Evolutionary conservation across 2,797 vertebrate species (phyloP), one percentile per base, ranked within the genome.

Genomic region (Schizopygopsis pylzovi): DNA sequence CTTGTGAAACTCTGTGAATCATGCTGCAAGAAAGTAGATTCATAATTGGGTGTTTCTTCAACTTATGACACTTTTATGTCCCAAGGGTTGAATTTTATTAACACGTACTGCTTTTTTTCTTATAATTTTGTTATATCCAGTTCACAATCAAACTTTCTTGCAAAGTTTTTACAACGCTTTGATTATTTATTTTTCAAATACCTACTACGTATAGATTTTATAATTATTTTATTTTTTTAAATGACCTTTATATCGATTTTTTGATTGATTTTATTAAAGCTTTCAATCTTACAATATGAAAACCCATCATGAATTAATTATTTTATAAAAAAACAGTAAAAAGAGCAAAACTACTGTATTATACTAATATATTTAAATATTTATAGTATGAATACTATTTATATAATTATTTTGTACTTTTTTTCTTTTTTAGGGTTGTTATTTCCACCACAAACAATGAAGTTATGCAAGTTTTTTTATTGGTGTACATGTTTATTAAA

Each of bases 31-130:
- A 70, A 56, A 63, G 54, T 61, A 56, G 67, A 49, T 49, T 67
- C 56, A 41, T 65, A 76, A 65, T 65, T 75, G 43, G 33, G 33
- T 49, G 47, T 83, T 83, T 49, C 56, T 79, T 79, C 77, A 63
- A 63, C 56, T 79, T 79, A 59, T 79, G 56, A 67, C 43, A 80
- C 61, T 33, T 67, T 80, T 37, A 80, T 67, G 79, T 80, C 79
- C 59, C 79, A 47, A 47, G 61, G 79, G 79, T 22, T 47, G 43
- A 45, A 67, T 80, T 65, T 67, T 80, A 65, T 80, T 65, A 80
- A 47, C 59, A 49, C 43, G 13, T 47, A 22, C n/a, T 22, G 9
- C 25, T 80, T 65, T 80, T 76, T 78, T 59, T 2, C 8, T 33
- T 28, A 28, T 28, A 28, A 28, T 54, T 37, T 22, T 78, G 12